Evolutionary conservation across 2,113 vertebrate species (phyloP), one percentile per base, ranked within the genome.

Genomic region (Trematomus loennbergii): DNA sequence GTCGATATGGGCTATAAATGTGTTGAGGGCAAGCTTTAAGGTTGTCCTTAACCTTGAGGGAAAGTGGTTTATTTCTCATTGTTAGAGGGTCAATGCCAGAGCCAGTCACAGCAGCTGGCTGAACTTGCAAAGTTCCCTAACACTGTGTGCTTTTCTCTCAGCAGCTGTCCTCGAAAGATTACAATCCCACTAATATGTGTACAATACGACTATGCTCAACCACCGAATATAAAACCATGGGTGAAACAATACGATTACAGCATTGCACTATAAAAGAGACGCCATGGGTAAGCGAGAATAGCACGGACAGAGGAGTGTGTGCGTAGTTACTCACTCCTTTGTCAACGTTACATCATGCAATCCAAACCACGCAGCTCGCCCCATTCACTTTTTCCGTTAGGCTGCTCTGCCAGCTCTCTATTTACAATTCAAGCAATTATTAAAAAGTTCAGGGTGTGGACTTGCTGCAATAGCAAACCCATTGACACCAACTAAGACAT

Each of bases 311-410:
- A 75, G 17, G 36, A 20, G 86, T 81, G 86, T 73, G 89, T 71
- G 79, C 60, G 75, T 84, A 84, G 88, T 92, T 91, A 93, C 91
- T 90, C 88, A 90, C 87, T 88, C 90, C 89, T 93, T 93, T 94
- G 91, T 94, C 92, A 92, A 72, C 83, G 90, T 92, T 93, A 93
- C 91, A 93, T 95, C 91, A 93, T 90, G 90, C 92, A 93, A 93
- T 76, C 86, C 90, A 81, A 92, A 89, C 87, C 87, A 87, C 79
- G 85, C 86, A 79, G 84, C 89, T 86, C 79, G 20, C 60, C 82
- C 89, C 91, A 94, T 94, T 93, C 91, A 92, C 90, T 90, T 89
- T 93, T 92, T 93, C 92, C 92, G 92, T 90, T 87, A 88, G 84
- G 80, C 85, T 82, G 73, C 86, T 68, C 52, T 73, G 83, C 87